phyloP scores from a whole-genome alignment of 2,888 invertebrate genomes.

The Smittia aterrima region DNA sequence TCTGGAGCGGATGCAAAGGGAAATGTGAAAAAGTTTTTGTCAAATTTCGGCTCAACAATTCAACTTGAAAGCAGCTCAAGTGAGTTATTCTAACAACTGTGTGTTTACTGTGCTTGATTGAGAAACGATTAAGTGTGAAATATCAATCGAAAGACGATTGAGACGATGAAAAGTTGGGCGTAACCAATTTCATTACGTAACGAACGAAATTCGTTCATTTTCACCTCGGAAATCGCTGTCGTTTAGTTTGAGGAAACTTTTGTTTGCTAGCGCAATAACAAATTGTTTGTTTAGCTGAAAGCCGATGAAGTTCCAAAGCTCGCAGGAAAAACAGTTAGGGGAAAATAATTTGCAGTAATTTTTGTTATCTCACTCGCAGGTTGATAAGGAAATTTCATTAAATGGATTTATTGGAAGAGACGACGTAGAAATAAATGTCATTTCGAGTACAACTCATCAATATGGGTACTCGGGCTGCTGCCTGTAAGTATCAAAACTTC shows the following conservation, averaged over 20 bases:
- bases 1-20: constrained; percentile 20
- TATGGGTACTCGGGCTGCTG: constrained; percentile 92
- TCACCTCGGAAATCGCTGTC: not conserved
- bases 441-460: constrained; percentile 70
- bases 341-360: not conserved
- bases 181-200: constrained; percentile 33
- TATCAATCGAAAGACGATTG: constrained; percentile 40
- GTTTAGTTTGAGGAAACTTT: not conserved
- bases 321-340: not conserved
- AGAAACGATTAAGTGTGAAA: constrained; percentile 16
- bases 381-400: not conserved
- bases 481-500: constrained; percentile 67
- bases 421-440: constrained; percentile 30
- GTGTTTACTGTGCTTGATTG: constrained; percentile 30
- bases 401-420: not conserved
- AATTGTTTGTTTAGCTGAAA: not conserved
- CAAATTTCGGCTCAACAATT: not conserved
- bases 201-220: not conserved
- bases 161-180: constrained; percentile 16
- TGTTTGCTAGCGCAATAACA: not conserved
- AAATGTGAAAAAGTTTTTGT: constrained; percentile 40
- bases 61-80: not conserved
- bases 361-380: not conserved
- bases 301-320: not conserved
- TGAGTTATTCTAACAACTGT: not conserved